phyloP scores from a whole-genome alignment of 2,888 invertebrate species.

The Synergus laeviventris region DNA sequence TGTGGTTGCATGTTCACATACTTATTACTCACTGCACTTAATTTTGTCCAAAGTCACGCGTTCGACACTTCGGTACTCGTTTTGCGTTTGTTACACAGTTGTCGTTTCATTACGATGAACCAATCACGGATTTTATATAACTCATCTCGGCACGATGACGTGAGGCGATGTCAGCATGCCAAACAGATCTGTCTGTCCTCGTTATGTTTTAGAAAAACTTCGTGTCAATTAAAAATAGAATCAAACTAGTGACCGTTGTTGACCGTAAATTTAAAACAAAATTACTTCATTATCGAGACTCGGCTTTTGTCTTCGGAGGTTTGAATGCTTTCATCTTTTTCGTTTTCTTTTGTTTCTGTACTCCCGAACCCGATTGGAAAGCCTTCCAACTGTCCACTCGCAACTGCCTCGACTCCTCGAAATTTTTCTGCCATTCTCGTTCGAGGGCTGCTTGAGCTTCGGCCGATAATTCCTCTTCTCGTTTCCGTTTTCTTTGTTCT shows the following conservation, averaged over 20 bases:
- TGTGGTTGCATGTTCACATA: conserved; percentile 33
- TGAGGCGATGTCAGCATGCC: neutral
- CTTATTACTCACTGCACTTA: conserved; percentile 23
- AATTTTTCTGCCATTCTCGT: conserved; percentile 99
- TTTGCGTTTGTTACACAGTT: conserved; percentile 1
- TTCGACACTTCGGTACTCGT: neutral
- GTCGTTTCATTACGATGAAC: conserved; percentile 9
- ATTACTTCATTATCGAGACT: conserved; percentile 84
- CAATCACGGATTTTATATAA: conserved; percentile 27
- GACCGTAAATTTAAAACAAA: neutral
- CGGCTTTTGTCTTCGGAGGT: conserved; percentile 95
- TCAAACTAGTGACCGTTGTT: conserved; percentile 24
- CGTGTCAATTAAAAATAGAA: conserved; percentile 46
- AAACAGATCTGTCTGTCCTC: conserved; percentile 8
- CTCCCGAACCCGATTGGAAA: conserved; percentile 83
- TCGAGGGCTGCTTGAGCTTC: conserved; percentile 93
- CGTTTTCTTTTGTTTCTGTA: conserved; percentile 85
- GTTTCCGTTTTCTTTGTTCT: conserved; percentile 94
- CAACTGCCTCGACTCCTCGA: conserved; percentile 96
- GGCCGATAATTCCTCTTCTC: conserved; percentile 94
- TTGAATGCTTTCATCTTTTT: conserved; percentile 91
- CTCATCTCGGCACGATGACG: conserved; percentile 15
- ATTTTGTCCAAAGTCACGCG: conserved; percentile 16
- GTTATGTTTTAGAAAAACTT: conserved; percentile 32
- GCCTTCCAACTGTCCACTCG: conserved; percentile 95